These are phyloP conservation scores for Corvus cornix DNA, from an alignment of 2,113 vertebrate species.

Conservation along the genomic window DNA sequence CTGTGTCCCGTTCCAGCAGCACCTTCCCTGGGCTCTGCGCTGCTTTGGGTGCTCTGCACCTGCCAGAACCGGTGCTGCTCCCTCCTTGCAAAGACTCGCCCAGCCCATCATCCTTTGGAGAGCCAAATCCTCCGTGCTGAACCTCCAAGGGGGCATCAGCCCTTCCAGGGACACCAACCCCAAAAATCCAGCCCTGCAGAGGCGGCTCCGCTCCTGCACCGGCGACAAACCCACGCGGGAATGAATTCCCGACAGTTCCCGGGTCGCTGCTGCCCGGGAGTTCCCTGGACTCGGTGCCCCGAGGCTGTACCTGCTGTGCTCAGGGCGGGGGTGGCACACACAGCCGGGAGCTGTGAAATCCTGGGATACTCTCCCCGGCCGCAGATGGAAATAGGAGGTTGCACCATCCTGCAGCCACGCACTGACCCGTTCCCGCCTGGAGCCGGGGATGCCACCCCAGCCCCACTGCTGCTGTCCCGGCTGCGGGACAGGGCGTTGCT, in stretches of 20 bases:
- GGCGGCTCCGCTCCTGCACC: not conserved
- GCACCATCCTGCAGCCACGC: conserved; percentile 43
- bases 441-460: not conserved
- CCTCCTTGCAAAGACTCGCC: not conserved
- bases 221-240: accelerated
- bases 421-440: conserved; percentile 1
- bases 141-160: not conserved
- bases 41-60: accelerated
- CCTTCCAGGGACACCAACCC: no score
- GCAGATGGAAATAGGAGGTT: conserved; percentile 66
- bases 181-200: not conserved
- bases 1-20: accelerated
- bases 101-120: not conserved
- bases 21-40: not conserved
- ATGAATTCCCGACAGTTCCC: accelerated
- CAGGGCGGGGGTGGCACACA: not conserved
- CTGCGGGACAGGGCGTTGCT: not conserved
- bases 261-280: accelerated
- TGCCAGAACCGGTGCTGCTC: not conserved
- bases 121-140: not conserved
- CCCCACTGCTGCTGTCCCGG: not conserved
- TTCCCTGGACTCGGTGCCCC: accelerated
- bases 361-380: conserved; percentile 42
- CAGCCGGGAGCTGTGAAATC: conserved; percentile 37
- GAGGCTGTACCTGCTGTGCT: not conserved